Conservation (phyloP, 2,888 invertebrate species). For the Zhuqinia jingwanae region DNA sequence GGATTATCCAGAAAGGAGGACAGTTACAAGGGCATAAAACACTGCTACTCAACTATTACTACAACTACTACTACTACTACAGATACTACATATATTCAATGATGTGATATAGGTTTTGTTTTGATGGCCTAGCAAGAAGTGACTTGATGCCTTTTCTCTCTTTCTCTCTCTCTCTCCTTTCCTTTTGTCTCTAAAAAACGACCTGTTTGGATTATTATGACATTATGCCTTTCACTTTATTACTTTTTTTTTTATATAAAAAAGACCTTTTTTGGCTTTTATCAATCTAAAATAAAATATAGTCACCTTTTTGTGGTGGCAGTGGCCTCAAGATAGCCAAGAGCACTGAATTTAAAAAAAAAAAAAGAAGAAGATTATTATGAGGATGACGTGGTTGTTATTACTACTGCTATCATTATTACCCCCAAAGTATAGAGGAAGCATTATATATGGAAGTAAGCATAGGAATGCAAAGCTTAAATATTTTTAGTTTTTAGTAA, state of each 20-base stretch:
- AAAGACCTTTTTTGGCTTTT: not conserved
- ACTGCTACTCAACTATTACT: not conserved
- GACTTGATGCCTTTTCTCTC: too few species aligned
- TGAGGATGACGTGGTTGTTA: too few species aligned
- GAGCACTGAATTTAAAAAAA: not conserved
- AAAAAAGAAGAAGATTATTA: too few species aligned
- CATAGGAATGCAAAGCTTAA: too few species aligned
- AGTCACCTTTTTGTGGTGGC: not conserved
- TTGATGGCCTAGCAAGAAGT: too few species aligned
- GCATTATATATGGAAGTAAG: too few species aligned
- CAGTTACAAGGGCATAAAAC: slow-evolving; percentile 60
- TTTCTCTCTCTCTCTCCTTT: too few species aligned
- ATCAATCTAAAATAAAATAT: not conserved
- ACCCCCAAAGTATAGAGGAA: too few species aligned
- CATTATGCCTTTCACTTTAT: not conserved
- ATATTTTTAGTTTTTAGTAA: too few species aligned
- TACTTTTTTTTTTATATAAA: not conserved
- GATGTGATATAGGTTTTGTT: too few species aligned
- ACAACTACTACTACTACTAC: not conserved
- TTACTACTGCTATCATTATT: too few species aligned
- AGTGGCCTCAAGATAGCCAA: slow-evolving; percentile 19
- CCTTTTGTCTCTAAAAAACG: not conserved
- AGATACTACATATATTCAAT: not conserved
- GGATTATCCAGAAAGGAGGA: slow-evolving; percentile 69
- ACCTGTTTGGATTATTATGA: not conserved